Conservation (phyloP, 2,888 invertebrate species). For the Lasioglossum figueresi region DNA sequence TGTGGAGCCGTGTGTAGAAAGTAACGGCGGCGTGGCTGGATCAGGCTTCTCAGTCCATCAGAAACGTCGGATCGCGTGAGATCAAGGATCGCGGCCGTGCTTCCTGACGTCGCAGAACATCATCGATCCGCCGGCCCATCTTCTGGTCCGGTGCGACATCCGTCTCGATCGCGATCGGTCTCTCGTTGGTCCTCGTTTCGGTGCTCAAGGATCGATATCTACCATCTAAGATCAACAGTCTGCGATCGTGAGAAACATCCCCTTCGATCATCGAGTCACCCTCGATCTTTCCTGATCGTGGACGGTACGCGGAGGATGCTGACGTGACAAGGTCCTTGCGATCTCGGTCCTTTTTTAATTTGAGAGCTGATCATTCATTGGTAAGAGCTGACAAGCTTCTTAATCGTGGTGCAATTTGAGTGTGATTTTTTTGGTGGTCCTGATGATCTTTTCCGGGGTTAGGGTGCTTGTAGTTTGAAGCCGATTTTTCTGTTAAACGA, state of each 20-base stretch:
- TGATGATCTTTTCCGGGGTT: neutral
- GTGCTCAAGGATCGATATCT: neutral
- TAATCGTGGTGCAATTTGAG: neutral
- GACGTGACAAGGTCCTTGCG: conserved; percentile 14
- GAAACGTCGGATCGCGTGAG: conserved; percentile 52
- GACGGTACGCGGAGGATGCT: conserved; percentile 25
- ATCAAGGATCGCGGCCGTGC: conserved; percentile 27
- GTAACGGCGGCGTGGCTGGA: conserved; percentile 33
- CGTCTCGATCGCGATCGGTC: neutral
- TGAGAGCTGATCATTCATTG: conserved; percentile 11
- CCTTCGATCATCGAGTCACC: neutral
- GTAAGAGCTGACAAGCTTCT: conserved; percentile 24
- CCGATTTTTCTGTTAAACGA: neutral
- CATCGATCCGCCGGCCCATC: neutral
- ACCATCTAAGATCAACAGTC: neutral
- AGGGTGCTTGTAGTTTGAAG: neutral
- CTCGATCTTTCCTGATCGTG: neutral
- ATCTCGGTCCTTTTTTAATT: neutral
- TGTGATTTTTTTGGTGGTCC: neutral
- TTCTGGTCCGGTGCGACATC: neutral
- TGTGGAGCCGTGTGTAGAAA: conserved; percentile 43
- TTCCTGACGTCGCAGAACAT: neutral
- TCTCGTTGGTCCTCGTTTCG: neutral
- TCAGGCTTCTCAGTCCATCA: conserved; percentile 50
- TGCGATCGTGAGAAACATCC: neutral